Conservation (phyloP, 2,113 vertebrate genomes). For the Campylomormyrus tamandua region DNA sequence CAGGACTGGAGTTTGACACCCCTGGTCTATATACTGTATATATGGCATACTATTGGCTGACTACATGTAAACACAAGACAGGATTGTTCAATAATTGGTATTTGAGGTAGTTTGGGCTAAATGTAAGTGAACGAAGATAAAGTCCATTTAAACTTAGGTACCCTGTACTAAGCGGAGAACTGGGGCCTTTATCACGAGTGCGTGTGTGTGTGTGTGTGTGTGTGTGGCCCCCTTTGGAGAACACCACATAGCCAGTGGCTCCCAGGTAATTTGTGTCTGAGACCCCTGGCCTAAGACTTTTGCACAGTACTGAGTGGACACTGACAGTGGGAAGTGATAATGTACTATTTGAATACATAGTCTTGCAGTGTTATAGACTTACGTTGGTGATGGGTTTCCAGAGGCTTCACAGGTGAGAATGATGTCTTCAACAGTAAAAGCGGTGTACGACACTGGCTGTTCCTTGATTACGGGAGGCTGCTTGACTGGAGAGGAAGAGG, state of each 20-base stretch:
- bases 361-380: slow-evolving; percentile 31
- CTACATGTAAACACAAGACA: background rate
- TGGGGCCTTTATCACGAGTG: background rate
- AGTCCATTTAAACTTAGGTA: background rate
- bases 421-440: slow-evolving; percentile 70
- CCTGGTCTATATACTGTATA: background rate
- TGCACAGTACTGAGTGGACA: background rate
- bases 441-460: slow-evolving; percentile 56
- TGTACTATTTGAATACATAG: background rate
- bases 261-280: too few species aligned
- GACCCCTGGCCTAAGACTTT: background rate
- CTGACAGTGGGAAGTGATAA: too few species aligned
- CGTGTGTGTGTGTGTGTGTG: too few species aligned
- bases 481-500: slow-evolving; percentile 52
- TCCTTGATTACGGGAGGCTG: slow-evolving; percentile 64
- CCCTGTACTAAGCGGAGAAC: background rate
- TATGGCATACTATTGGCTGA: background rate
- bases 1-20: too few species aligned
- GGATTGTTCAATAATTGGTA: background rate
- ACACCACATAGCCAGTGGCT: too few species aligned
- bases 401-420: slow-evolving; percentile 66
- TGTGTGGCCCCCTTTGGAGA: too few species aligned
- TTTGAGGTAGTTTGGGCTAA: background rate
- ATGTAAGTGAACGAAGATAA: background rate
- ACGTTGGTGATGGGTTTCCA: slow-evolving; percentile 65